Evolutionary conservation across 2,888 invertebrate species (phyloP).

Genomic region (Leucophora obtusa): DNA sequence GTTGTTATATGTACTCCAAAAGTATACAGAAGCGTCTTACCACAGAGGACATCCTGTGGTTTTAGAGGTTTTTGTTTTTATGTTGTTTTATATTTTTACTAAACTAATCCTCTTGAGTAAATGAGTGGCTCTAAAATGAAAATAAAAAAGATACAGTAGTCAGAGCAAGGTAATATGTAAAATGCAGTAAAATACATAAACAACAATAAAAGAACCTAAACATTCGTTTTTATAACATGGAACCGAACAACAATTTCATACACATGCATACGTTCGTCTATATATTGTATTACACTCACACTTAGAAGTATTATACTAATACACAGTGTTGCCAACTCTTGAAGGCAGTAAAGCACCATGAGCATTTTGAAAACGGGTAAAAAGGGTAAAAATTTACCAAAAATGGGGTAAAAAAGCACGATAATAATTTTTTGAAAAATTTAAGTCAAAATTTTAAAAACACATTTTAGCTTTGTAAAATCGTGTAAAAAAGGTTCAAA

Average conservation of each 20-base stretch:
- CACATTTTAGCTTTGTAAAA: too few species aligned
- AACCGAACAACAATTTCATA: constrained; percentile 13
- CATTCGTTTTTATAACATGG: constrained; percentile 51
- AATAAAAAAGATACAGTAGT: constrained; percentile 9
- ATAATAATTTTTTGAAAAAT: too few species aligned
- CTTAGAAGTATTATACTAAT: background rate
- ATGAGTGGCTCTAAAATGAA: constrained; percentile 36
- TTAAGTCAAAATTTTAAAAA: too few species aligned
- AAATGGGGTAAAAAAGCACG: too few species aligned
- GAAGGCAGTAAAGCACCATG: too few species aligned
- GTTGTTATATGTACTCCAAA: background rate
- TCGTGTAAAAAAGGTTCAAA: too few species aligned
- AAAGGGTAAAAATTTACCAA: too few species aligned
- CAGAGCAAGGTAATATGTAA: constrained; percentile 39
- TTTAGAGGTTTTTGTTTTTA: constrained; percentile 48
- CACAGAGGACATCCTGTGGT: constrained; percentile 68
- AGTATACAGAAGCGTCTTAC: constrained; percentile 65
- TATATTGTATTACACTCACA: background rate
- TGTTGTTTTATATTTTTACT: constrained; percentile 44
- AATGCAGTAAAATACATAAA: constrained; percentile 39
- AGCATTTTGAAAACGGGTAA: too few species aligned
- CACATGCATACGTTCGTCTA: background rate
- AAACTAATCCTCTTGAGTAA: constrained; percentile 60
- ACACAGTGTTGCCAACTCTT: background rate
- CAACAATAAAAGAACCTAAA: constrained; percentile 32